Evolutionary conservation across 2,113 vertebrate genomes (phyloP), one percentile per base, ranked within the genome.

Genomic region (Colaptes auratus): DNA sequence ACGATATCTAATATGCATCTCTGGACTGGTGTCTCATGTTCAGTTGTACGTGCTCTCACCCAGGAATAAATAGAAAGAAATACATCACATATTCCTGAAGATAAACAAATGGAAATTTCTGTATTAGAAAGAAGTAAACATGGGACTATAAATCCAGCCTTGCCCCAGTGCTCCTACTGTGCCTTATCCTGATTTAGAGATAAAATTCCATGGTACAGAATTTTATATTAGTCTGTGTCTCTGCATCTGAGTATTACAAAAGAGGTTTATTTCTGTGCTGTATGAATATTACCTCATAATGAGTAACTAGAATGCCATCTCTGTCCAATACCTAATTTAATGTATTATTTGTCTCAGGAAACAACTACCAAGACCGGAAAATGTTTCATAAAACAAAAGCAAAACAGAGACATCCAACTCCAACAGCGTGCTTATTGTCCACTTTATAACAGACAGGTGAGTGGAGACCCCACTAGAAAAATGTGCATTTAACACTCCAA

Each of bases 51-150:
- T 30, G 36, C 5, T 46, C 7, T 86, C 19, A 55, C 9, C 4
- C 48, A 77, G 56, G 36, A 93, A 78, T 67, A 86, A 88, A 91
- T 3, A 76, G 24, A 36, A 90, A 87, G 63, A 79, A 93, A 90
- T 80, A 35, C 7, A 59, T 80, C 30, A 61, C n/a, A 19, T 87
- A 77, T 74, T 87, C 64, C 52, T 88, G 72, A 88, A 88, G 71
- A 87, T 58, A 92, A 94, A 74, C 2, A 0, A 87, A 85, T 6
- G 9, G 46, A 82, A 36, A 82, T 19, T 58, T 77, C 48, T 82
- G 44, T 48, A 61, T 86, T 67, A 91, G 28, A 92, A 92, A 52
- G n/a, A 76, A 63, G 42, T 16, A 77, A 88, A 89, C 17, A 36
- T 0, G 5, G 20, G 19, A 63, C 27, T 33, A 48, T 23, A 91